These are phyloP conservation scores for Gonocerus acuteangulatus DNA, from an alignment of 2,888 invertebrate genomes.

Conservation along the genomic window DNA sequence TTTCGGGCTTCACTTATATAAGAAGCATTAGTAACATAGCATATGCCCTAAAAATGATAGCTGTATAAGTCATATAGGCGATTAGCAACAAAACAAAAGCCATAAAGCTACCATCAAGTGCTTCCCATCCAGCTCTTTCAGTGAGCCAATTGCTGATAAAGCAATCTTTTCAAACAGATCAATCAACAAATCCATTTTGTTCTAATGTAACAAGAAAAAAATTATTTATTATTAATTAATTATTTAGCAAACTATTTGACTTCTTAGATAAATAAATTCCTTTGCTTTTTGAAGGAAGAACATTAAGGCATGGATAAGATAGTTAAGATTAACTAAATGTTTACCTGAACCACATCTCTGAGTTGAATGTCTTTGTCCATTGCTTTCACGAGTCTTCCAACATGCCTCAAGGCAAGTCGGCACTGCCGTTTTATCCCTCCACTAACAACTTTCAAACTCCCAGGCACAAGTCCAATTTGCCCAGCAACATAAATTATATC, in stretches of 20 bases:
- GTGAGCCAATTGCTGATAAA: no score
- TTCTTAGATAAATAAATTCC: no score
- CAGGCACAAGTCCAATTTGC: conserved; percentile 84
- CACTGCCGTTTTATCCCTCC: conserved; percentile 77
- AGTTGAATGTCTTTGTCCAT: conserved; percentile 69
- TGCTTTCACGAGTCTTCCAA: conserved; percentile 72
- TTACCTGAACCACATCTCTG: conserved; percentile 70
- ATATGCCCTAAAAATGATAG: conserved; percentile 58
- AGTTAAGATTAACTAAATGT: background rate
- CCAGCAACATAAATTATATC: conserved; percentile 82
- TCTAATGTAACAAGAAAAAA: no score
- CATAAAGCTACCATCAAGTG: no score
- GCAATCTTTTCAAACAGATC: no score
- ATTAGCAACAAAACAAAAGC: no score
- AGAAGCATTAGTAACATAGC: conserved; percentile 69
- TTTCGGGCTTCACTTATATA: conserved; percentile 66
- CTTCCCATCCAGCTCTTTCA: no score
- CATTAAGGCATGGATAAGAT: no score
- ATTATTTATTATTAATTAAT: no score
- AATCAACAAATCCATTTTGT: no score
- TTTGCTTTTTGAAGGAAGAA: no score
- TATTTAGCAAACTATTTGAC: no score
- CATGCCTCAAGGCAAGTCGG: conserved; percentile 73
- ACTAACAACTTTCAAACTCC: conserved; percentile 62
- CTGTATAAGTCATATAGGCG: background rate